Base-by-base conservation (phyloP, 2,888 invertebrate species). In the Trypoxylon attenuatum region DNA sequence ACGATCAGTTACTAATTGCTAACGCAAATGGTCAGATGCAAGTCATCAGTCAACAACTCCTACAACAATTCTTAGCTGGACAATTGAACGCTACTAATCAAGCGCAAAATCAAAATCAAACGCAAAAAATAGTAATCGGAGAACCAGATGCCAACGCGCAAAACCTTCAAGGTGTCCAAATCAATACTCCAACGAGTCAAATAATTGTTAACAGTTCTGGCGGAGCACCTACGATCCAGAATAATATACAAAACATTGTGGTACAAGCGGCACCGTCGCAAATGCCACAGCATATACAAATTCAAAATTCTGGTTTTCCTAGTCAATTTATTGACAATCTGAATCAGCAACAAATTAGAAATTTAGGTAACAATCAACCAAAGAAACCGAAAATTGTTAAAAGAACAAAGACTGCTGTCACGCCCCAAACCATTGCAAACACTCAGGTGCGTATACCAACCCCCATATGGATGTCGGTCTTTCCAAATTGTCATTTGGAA, bases 1-100 rank as follows among this genome's bases (percentile, higher is more conserved):
- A 86, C 50, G 87, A 87, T 70, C 87, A 87, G 55, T 50, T 87
- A 25, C 56, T 87, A 19, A 87, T 87, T 38, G 87, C 87, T 0
- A 85, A 85, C 62, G 83, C 86, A 1, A 86, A 87, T 51, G 87
- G 87, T 2, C 87, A 87, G 56, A 87, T 86, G 87, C 87, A 87
- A 61, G 83, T 87, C 0, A 86, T 87, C 21, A 87, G 86, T 64
- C 87, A 87, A 45, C 87, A 87, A 41, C 64, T 85, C 3, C 63
- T 87, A 23, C 87, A 87, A 57, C 87, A 87, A 53, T 81, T 86
- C 47, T 57, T 87, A 25, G 78, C 86, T 3, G 86, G 85, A 1
- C 87, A 87, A 39, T 71, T 87, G 47, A 84, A 83, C 56, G 62
- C 82, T 0, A 69, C 76, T 22, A 73, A 73, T 47, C 82, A 81